Conservation (phyloP, 2,888 invertebrate genomes). For the Clitarchus hookeri region DNA sequence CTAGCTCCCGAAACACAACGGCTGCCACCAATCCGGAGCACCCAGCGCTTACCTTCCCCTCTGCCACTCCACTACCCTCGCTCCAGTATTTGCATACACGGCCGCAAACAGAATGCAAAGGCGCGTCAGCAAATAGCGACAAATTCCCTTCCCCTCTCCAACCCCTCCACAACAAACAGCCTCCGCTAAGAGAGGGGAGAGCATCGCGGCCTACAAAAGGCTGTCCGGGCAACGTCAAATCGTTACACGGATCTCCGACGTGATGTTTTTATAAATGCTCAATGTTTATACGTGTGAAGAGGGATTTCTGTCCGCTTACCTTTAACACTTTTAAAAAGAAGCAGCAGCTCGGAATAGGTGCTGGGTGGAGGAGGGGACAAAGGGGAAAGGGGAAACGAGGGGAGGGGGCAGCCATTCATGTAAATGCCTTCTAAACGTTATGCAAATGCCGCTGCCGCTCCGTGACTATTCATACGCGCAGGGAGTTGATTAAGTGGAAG, state of each 20-base stretch:
- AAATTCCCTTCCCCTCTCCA: background rate
- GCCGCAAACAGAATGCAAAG: constrained; percentile 19
- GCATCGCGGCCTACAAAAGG: background rate
- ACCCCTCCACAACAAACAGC: background rate
- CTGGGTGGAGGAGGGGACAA: background rate
- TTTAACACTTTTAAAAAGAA: constrained; percentile 22
- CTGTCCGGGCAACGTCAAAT: constrained; percentile 20
- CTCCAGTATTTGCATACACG: constrained; percentile 23
- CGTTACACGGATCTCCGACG: constrained; percentile 19
- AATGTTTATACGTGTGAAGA: constrained; percentile 28
- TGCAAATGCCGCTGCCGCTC: constrained; percentile 38
- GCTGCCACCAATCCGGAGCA: background rate
- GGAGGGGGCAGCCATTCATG: background rate
- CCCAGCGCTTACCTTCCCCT: background rate
- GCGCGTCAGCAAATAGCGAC: constrained; percentile 16
- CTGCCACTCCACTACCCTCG: background rate
- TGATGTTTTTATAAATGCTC: constrained; percentile 26
- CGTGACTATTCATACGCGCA: constrained; percentile 37
- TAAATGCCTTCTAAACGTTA: constrained; percentile 38
- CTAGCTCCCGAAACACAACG: background rate
- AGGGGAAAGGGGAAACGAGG: background rate
- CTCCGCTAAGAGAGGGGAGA: background rate
- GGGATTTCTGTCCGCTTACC: constrained; percentile 26
- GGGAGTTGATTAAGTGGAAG: constrained; percentile 41
- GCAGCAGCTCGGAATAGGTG: constrained; percentile 19